These are phyloP conservation scores for Siphlonurus alternatus DNA, from an alignment of 2,888 invertebrate genomes.

Conservation along the genomic window DNA sequence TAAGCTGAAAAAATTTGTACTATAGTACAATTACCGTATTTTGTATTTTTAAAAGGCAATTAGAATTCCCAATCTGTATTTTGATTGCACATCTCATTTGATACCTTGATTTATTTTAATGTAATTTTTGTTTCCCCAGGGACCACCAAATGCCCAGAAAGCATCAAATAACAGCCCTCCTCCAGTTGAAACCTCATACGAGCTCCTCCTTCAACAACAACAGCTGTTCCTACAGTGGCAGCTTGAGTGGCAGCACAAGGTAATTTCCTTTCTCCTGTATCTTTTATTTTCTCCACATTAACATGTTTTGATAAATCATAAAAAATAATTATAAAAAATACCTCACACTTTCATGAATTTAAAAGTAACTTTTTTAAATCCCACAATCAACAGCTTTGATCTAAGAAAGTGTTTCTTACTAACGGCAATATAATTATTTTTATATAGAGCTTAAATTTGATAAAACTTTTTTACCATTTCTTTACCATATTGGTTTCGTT, in stretches of 20 bases:
- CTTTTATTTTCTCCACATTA: not conserved
- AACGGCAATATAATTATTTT: too few species aligned
- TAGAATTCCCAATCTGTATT: too few species aligned
- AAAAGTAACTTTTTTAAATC: too few species aligned
- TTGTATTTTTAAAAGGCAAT: too few species aligned
- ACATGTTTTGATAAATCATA: conserved; percentile 1
- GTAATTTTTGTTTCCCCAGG: conserved; percentile 24
- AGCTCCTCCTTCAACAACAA: conserved; percentile 83
- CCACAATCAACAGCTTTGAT: too few species aligned
- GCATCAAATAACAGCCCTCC: conserved; percentile 28
- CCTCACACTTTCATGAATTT: not conserved
- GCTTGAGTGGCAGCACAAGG: conserved; percentile 63
- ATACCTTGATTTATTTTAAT: too few species aligned
- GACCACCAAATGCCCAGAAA: conserved; percentile 79
- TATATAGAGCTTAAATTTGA: too few species aligned
- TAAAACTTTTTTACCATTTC: too few species aligned
- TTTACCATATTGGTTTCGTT: conserved; percentile 12
- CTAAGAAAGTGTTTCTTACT: too few species aligned
- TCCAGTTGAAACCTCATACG: conserved; percentile 67
- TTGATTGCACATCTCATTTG: too few species aligned
- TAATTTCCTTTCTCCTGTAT: conserved; percentile 16
- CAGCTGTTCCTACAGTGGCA: conserved; percentile 80
- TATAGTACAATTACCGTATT: too few species aligned
- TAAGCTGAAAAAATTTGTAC: conserved; percentile 17
- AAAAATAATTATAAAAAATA: not conserved